These are phyloP conservation scores for Thamnophis sirtalis DNA, from an alignment of 2,113 vertebrate species.

Conservation along the genomic window DNA sequence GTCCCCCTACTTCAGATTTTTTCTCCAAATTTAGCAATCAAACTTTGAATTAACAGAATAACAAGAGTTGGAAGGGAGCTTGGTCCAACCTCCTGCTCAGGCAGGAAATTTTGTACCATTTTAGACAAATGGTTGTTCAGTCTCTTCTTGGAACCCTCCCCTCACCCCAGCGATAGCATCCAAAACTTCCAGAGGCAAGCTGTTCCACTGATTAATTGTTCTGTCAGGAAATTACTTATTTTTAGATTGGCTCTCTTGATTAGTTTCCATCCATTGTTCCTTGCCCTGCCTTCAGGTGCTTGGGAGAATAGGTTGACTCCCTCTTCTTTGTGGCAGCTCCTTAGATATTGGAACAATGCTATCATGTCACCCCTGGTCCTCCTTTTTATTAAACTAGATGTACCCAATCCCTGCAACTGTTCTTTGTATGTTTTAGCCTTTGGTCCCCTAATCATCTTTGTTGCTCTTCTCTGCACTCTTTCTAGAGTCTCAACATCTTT, in stretches of 20 bases:
- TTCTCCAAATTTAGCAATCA: neutral
- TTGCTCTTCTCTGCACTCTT: neutral
- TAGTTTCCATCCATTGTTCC: neutral
- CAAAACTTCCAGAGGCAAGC: neutral
- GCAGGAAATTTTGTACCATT: neutral
- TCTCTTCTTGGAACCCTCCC: neutral
- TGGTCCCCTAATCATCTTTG: neutral
- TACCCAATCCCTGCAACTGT: neutral
- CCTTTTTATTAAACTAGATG: neutral
- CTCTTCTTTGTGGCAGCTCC: neutral
- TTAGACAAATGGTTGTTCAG: neutral
- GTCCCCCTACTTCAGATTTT: neutral
- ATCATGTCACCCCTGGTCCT: neutral
- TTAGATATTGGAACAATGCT: neutral
- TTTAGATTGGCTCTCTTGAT: neutral
- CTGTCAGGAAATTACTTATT: neutral
- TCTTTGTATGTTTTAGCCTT: neutral
- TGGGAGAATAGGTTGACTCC: neutral
- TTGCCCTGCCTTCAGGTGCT: neutral
- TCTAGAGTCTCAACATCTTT: neutral
- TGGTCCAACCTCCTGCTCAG: neutral
- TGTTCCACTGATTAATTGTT: neutral
- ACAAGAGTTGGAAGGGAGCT: neutral
- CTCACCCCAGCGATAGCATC: neutral
- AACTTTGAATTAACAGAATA: neutral